Evolutionary conservation across 1,140 invertebrate species (phyloP), one percentile per base, ranked within the genome.

Genomic region (Luehdorfia chinensis): DNA sequence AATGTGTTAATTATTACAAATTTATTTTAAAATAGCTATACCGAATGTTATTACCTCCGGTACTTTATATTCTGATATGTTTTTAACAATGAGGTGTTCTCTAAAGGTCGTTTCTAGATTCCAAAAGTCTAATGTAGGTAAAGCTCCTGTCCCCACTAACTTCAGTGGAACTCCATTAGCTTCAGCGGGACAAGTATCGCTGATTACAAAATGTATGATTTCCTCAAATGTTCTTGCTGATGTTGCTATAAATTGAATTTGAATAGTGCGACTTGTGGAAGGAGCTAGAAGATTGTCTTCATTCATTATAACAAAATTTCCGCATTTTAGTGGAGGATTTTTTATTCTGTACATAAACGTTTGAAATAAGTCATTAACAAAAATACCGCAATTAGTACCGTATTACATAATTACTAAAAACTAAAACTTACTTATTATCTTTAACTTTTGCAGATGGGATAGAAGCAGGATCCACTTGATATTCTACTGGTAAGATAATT

Each of bases 101-200:
- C 83, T 71, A 50, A 86, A 86, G 2, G 83, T 86, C 1, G 66
- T 76, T 43, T 86, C 79, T 28, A 83, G 52, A 49, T 86, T 86
- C 83, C 83, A 86, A 45, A 86, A 71, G 41, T 86, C 83, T 33
- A 86, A 52, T 15, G 67, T 71, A 1, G 83, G 83, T 64, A 86
- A 74, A 5, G 83, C 78, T 33, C 83, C 83, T 16, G 75, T 83
- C 1, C 83, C 83, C 4, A 81, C 75, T 14, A 86, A 59, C 46
- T 54, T 83, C 0, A 84, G 60, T 1, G 79, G 83, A n/a, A 86
- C 83, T 1, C 83, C 83, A 25, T 70, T 49, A n/a, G 76, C 75
- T 55, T 86, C 80, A 3, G 80, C 75, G 3, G 83, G 83, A 36
- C 79, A 83, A 11, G 79, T 83, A 41, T 86, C 83, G 23, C 76